Percentiles rank a stretch among this genome's conserved stretches.
These are phyloP conservation scores for Anarsia innoxiella DNA, from an alignment of 2,888 invertebrate genomes.

Conservation along the genomic window DNA sequence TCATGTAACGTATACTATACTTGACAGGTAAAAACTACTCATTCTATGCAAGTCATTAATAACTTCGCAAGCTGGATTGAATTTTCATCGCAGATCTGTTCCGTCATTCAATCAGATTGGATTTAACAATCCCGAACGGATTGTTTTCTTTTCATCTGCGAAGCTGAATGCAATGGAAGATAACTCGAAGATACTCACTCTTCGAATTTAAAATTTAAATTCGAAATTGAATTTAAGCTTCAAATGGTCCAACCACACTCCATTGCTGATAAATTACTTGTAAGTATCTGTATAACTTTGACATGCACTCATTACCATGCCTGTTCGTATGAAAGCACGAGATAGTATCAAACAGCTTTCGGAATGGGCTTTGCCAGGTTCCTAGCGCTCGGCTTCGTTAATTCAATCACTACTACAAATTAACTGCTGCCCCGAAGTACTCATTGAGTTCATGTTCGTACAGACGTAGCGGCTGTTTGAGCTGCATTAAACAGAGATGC, in stretches of 20 bases:
- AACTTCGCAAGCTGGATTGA: conserved; percentile 31
- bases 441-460: conserved; percentile 30
- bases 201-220: conserved; percentile 6
- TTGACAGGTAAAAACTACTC: conserved; percentile 29
- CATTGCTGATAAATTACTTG: conserved; percentile 9
- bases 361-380: conserved; percentile 37
- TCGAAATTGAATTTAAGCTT: too few species aligned
- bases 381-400: conserved; percentile 38
- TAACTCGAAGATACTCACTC: conserved; percentile 3
- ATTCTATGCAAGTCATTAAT: conserved; percentile 24
- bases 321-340: conserved; percentile 30
- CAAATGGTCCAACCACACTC: conserved; percentile 1
- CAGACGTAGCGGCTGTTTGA: conserved; percentile 7
- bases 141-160: conserved; percentile 40
- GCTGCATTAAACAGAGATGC: not conserved
- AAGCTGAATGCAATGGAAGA: conserved; percentile 17
- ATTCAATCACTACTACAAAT: conserved; percentile 62
- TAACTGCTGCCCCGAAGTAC: conserved; percentile 37
- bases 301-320: conserved; percentile 26
- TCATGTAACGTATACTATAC: conserved; percentile 27
- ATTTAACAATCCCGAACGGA: conserved; percentile 34
- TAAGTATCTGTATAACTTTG: conserved; percentile 10
- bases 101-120: conserved; percentile 26
- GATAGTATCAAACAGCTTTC: conserved; percentile 44
- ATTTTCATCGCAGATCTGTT: conserved; percentile 34